These are phyloP conservation scores for Odontesthes bonariensis DNA, from an alignment of 2,113 vertebrate genomes.

Conservation along the genomic window DNA sequence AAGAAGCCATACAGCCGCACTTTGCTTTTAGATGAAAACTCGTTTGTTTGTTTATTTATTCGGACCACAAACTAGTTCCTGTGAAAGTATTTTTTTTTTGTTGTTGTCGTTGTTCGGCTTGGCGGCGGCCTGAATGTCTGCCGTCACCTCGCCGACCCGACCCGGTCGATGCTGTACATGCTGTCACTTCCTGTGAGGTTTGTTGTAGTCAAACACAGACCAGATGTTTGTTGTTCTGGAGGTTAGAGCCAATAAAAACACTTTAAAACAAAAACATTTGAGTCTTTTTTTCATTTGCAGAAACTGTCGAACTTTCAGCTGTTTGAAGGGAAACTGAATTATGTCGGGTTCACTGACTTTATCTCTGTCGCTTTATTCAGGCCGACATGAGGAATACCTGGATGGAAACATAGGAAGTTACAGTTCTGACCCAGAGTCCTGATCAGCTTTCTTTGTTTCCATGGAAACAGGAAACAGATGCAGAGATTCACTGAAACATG, in stretches of 20 bases:
- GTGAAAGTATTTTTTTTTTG: slow-evolving; percentile 32
- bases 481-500: too few species aligned
- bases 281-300: background rate
- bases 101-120: slow-evolving; percentile 38
- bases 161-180: slow-evolving; percentile 35
- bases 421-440: too few species aligned
- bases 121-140: slow-evolving; percentile 28
- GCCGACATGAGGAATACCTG: too few species aligned
- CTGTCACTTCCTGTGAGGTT: slow-evolving; percentile 50
- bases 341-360: too few species aligned
- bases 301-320: too few species aligned
- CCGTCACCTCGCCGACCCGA: too few species aligned
- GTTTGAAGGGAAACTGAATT: too few species aligned
- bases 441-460: too few species aligned
- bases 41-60: slow-evolving; percentile 56
- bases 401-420: too few species aligned
- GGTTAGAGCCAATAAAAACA: slow-evolving; percentile 64
- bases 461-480: too few species aligned
- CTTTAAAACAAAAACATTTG: slow-evolving; percentile 45
- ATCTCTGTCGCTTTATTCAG: too few species aligned
- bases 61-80: slow-evolving; percentile 42
- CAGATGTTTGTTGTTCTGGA: slow-evolving; percentile 65
- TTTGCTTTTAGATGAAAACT: slow-evolving; percentile 9
- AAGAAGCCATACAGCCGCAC: slow-evolving; percentile 50
- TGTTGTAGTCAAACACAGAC: slow-evolving; percentile 57